Conservation (phyloP, 2,888 invertebrate genomes). For the Stegana nigrithorax region DNA sequence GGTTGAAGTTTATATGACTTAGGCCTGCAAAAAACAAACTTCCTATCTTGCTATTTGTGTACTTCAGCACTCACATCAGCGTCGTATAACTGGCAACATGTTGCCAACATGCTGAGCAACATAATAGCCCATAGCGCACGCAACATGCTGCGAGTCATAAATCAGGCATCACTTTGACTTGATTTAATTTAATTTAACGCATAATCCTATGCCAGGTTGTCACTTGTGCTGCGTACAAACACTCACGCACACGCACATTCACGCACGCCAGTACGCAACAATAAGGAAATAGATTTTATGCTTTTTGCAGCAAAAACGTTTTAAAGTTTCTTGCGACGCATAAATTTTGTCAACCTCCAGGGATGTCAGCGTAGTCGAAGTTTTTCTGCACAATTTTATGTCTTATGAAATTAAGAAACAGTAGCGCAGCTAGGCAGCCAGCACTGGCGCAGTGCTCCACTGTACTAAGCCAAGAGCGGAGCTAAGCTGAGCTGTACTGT, state of each 20-base stretch:
- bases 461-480: background rate
- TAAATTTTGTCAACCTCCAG: background rate
- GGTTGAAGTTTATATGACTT: too few species aligned
- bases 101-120: background rate
- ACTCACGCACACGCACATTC: background rate
- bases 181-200: conserved; percentile 2
- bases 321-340: background rate
- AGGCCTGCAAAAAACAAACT: too few species aligned
- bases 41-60: too few species aligned
- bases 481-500: background rate
- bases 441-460: background rate
- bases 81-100: conserved; percentile 7
- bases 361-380: background rate
- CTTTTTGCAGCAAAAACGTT: background rate
- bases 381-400: conserved; percentile 43
- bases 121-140: background rate
- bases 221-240: background rate
- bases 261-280: background rate
- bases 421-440: too few species aligned
- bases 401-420: conserved; percentile 55
- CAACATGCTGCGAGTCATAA: background rate
- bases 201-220: background rate
- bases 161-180: background rate
- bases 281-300: background rate
- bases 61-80: too few species aligned